Base-by-base conservation (phyloP, 2,113 vertebrate genomes). In the Boleophthalmus pectinirostris region DNA sequence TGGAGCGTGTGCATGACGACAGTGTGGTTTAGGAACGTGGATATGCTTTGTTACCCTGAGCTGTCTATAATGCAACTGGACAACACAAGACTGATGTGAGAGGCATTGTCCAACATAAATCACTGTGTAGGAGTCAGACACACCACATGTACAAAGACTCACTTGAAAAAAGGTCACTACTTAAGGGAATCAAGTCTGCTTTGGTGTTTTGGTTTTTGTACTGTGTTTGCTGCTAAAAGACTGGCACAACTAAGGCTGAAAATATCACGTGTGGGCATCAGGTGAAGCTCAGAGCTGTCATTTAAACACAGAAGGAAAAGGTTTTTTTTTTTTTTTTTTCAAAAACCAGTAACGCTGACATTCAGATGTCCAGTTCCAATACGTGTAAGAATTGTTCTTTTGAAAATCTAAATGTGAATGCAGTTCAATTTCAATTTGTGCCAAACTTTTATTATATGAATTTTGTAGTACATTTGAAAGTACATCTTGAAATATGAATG, bases 11-110 rank as follows among this genome's bases (percentile, higher is more conserved):
- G 24, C 4, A 16, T 16, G 16, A 49, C 23, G 38, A 24, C 24
- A 64, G 35, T 51, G 33, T 15, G 21, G 21, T 66, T 45, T 24
- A 61, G 46, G 57, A 51, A 69, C 58, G 3, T 72, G 21, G 58
- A 74, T 45, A 47, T 14, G 46, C 46, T 47, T 54, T 54, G 10
- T 65, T 57, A 43, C 1, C 12, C 12, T 66, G 74, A 69, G 58
- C 21, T 58, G 23, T 58, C 56, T 25, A 10, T 58, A 43, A 2
- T 61, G 16, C 0, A 18, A 14, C 8, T 9, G 15, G 58, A 29
- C 61, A 38, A 64, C 18, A 38, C 61, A 43, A 64, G 33, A 38
- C 61, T 38, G 33, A 38, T 35, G 33, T n/a, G 9, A 13, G 20
- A 18, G 20, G 29, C 20, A 64, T 35, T 64, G 33, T 64, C 18